These are phyloP conservation scores for Eupithecia subumbrata DNA, from an alignment of 2,888 invertebrate genomes.

Conservation along the genomic window DNA sequence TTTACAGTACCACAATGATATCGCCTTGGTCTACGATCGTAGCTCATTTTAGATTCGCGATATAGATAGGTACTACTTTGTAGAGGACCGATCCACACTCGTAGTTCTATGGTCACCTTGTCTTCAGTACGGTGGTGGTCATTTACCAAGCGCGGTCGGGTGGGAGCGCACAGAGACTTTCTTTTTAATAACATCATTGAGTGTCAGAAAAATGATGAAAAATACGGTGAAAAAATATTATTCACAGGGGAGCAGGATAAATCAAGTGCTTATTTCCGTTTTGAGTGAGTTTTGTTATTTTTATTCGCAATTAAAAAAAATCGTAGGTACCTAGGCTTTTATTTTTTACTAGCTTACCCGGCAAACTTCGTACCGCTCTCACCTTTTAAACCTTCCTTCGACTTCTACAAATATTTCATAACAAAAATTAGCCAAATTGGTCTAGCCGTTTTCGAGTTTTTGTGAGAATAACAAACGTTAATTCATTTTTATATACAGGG, in stretches of 20 bases:
- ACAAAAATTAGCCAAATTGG: no score
- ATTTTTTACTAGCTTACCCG: no score
- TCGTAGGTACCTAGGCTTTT: no score
- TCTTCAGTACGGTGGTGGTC: background rate
- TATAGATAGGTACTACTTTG: background rate
- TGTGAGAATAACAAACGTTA: no score
- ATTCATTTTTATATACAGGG: no score
- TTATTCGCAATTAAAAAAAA: background rate
- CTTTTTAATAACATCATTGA: background rate
- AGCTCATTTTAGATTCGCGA: background rate
- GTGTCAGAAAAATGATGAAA: conserved; percentile 63
- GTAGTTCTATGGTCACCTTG: background rate
- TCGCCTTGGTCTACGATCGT: background rate
- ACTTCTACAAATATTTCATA: no score
- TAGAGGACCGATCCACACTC: background rate
- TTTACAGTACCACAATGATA: no score
- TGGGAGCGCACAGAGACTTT: background rate
- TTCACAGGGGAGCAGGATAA: conserved; percentile 74
- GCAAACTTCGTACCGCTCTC: no score
- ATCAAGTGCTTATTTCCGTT: conserved; percentile 68
- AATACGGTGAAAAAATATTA: conserved; percentile 78
- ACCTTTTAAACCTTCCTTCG: no score
- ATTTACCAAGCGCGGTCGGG: background rate
- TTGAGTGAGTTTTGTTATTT: conserved; percentile 63
- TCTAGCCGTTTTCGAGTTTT: no score